Evolutionary conservation across 2,113 vertebrate genomes (phyloP), one percentile per base, ranked within the genome.

Genomic region (Crotalus tigris): DNA sequence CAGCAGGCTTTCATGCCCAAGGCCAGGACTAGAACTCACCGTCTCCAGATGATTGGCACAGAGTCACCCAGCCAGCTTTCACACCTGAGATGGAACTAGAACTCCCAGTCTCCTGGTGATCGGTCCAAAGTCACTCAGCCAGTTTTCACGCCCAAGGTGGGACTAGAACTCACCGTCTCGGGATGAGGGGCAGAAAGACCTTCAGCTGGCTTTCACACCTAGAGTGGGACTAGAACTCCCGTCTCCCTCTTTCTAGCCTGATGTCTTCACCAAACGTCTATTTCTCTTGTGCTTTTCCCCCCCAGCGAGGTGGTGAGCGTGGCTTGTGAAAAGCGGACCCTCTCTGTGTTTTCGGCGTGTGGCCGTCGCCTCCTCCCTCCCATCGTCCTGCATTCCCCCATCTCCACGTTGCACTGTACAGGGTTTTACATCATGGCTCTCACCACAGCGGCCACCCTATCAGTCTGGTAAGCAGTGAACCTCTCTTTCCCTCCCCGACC

Each of bases 361-460:
- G 99, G 99, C 87, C 98, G 99, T 93, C 98, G 99, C 92, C 98
- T 99, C 15, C 98, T 99, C 53, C 99, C 99, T 8, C 98, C 99
- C 92, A 99, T 99, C 94, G 96, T 99, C 91, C 94, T 99, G 95
- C 97, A 98, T 0, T 98, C 98, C 0, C 98, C 99, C 0, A 97
- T 98, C 93, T 99, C 99, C 1, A 98, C 98, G 2, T 97, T 99
- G 75, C 98, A 99, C 46, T 99, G 99, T 97, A 98, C 99, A 0
- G 98, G 98, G 53, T 98, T 98, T 95, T 99, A 98, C 54, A 97
- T 99, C 95, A 99, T 99, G 99, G 98, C 98, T 1, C 98, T 99
- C 95, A 99, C 98, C 0, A 98, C 99, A 19, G 98, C 98, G 23
- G 99, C 99, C 53, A 98, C 98, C 0, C 98, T 99, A 6, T 99